Evolutionary conservation across 2,797 vertebrate species (phyloP).

Genomic region (Arnoldichthys spilopterus): DNA sequence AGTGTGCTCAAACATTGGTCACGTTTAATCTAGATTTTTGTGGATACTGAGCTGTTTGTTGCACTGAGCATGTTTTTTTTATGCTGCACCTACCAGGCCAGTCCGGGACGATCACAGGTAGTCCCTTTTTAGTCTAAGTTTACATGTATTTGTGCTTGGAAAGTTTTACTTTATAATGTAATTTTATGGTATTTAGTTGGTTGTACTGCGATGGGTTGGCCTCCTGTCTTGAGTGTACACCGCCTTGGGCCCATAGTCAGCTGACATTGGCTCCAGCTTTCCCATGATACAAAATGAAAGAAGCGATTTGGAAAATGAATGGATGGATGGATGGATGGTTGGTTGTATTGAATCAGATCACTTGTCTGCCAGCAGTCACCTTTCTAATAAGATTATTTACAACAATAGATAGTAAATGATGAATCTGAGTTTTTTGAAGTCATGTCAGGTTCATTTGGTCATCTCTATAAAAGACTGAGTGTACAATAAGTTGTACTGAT

Average conservation of each 20-base stretch:
- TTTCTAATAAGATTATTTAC: not conserved
- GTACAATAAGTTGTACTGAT: not conserved
- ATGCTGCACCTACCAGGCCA: not conserved
- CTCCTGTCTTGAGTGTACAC: no score
- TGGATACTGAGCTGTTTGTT: not conserved
- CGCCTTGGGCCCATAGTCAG: no score
- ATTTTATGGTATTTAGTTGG: not conserved
- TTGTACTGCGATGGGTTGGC: not conserved
- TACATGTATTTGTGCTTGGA: no score
- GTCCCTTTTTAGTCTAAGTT: no score
- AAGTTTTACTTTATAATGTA: not conserved
- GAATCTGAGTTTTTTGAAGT: not conserved
- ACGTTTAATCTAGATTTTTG: not conserved
- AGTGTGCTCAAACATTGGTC: not conserved
- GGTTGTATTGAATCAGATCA: not conserved
- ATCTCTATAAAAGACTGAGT: not conserved
- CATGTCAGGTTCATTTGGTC: not conserved
- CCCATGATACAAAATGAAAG: no score
- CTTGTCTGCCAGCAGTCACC: not conserved
- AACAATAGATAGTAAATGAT: not conserved
- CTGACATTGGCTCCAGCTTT: no score
- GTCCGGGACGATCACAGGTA: not conserved
- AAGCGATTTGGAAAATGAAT: no score
- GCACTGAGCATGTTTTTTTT: constrained; percentile 1
- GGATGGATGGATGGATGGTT: no score